phyloP scores from a whole-genome alignment of 2,113 vertebrate species.

The Cygnus atratus region DNA sequence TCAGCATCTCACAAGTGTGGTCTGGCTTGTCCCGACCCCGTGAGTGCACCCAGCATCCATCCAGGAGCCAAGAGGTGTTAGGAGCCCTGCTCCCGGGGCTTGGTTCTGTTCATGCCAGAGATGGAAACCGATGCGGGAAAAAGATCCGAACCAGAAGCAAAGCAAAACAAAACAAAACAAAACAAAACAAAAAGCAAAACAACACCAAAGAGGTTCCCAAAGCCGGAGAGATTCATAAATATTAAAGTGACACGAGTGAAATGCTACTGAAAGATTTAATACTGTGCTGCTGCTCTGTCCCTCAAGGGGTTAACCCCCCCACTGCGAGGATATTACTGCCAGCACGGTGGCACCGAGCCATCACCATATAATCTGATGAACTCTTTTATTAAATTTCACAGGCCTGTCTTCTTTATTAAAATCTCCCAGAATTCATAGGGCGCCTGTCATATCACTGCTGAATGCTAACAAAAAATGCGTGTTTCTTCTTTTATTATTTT shows the following conservation, averaged over 20 bases:
- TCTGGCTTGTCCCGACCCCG: background rate
- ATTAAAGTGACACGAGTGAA: constrained; percentile 24
- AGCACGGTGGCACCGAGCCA: constrained; percentile 82
- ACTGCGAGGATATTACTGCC: constrained; percentile 83
- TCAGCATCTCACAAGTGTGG: accelerated
- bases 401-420: constrained; percentile 95
- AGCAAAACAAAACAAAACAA: background rate
- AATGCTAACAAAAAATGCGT: constrained; percentile 19
- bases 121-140: background rate
- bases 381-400: constrained; percentile 94
- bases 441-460: constrained; percentile 42
- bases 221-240: constrained; percentile 39
- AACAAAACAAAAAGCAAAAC: background rate
- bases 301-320: constrained; percentile 61
- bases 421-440: constrained; percentile 89
- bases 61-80: background rate
- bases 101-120: background rate
- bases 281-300: background rate
- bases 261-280: constrained; percentile 28
- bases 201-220: background rate
- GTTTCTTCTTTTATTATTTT: background rate
- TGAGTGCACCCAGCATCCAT: background rate
- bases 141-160: background rate
- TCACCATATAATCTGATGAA: constrained; percentile 93
- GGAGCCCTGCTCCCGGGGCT: background rate